phyloP scores from a whole-genome alignment of 1,140 invertebrate genomes.

The Rhopalosiphum maidis region DNA sequence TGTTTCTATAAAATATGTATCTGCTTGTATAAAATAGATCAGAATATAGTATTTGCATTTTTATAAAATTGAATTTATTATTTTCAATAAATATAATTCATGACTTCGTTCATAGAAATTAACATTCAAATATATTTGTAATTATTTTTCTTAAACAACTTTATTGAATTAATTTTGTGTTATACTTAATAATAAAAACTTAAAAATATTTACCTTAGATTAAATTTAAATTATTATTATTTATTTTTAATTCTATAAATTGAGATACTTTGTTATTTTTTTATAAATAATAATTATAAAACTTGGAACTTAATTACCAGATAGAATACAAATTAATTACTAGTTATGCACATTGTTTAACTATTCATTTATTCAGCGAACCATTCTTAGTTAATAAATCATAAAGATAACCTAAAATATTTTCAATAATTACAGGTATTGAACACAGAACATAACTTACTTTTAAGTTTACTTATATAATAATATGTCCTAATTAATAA shows the following conservation, averaged over 20 bases:
- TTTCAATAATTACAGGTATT: constrained; percentile 2
- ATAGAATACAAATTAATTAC: constrained; percentile 5
- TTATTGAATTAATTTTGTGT: neutral
- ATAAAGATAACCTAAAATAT: neutral
- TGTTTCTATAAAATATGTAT: neutral
- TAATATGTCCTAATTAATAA: neutral
- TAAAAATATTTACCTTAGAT: neutral
- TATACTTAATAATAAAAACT: neutral
- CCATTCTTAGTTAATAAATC: neutral
- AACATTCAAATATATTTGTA: neutral
- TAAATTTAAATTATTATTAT: neutral
- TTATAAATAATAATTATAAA: constrained; percentile 41
- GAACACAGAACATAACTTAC: neutral
- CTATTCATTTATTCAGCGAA: constrained; percentile 1
- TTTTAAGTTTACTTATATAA: neutral
- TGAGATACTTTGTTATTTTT: neutral
- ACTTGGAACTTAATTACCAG: neutral
- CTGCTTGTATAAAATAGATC: neutral
- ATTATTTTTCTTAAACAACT: neutral
- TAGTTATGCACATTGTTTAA: neutral
- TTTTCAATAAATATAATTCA: neutral
- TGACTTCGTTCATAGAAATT: neutral
- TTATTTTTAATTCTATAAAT: neutral
- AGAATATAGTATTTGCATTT: neutral
- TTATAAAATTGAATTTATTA: neutral